Base-by-base conservation (phyloP, 2,113 vertebrate genomes). In the Reinhardtius hippoglossoides region DNA sequence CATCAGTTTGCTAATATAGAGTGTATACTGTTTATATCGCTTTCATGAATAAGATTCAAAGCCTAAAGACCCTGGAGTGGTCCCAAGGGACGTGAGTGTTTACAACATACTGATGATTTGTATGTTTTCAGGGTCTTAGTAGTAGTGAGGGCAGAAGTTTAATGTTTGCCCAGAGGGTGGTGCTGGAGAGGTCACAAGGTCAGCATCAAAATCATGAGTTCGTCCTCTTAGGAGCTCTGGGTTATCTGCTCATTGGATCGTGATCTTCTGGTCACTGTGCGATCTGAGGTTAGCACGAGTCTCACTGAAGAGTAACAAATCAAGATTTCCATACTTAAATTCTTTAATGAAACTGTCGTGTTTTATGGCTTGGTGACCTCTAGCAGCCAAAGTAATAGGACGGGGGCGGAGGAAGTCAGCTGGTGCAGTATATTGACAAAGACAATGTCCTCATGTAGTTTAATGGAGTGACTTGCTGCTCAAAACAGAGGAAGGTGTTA, bases 81-180 rank as follows among this genome's bases (percentile, higher is more conserved):
- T 62, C 82, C 62, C 62, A 4, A 18, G 44, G 48, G 50, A 59
- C 12, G 52, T 21, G 27, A 58, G 1, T 77, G 37, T 67, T 55
- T 82, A 54, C 16, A 58, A 76, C 62, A 52, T 67, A 27, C 24
- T 24, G 42, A 77, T n/a, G 42, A 70, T 59, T 67, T 74, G 26
- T n/a, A 5, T 50, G 7, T 50, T 50, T 50, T 50, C 18, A 50
- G 18, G 46, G 46, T 50, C 46, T 16, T 50, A 50, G 46, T 16
- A 50, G 46, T 20, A 54, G 8, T 54, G 50, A n/a, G 20, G 50
- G 50, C 18, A 54, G 50, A 10, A 9, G 20, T 31, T 31, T 31
- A 54, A 1, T 1, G 18, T n/a, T 54, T 54, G 50, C 8, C 50
- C 20, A 54, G 9, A 46, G 59, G 57, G 31, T 71, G 27, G 15